A percentile compares a stretch with the other conserved stretches of the same genome.
These are phyloP conservation scores for Panthera leo DNA, from an alignment of 2,113 vertebrate species.

Conservation along the genomic window DNA sequence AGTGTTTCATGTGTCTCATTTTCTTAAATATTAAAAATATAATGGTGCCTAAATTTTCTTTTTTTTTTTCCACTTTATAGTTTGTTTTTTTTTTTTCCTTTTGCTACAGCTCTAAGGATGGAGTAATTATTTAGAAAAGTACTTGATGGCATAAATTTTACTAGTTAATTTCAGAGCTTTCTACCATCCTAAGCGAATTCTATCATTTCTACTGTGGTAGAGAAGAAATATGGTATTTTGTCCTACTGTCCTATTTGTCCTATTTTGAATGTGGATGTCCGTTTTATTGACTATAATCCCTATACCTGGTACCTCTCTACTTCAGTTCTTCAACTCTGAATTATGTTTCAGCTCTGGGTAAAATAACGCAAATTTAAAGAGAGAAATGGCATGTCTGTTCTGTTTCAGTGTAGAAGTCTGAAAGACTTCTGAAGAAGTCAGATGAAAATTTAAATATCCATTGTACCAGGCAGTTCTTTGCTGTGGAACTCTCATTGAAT, in stretches of 20 bases:
- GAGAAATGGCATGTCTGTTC: background rate
- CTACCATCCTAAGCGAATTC: background rate
- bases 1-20: background rate
- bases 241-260: background rate
- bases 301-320: background rate
- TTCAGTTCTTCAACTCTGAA: conserved; percentile 12
- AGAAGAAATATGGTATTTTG: background rate
- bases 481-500: background rate
- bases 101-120: background rate
- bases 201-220: background rate
- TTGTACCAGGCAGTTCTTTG: background rate
- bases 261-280: background rate
- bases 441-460: conserved; percentile 8
- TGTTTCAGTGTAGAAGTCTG: background rate
- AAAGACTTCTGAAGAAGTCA: background rate
- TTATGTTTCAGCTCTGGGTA: conserved; percentile 27
- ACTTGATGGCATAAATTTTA: background rate
- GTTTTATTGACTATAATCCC: conserved; percentile 8
- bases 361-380: background rate
- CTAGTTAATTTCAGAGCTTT: conserved; percentile 24
- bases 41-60: conserved; percentile 13
- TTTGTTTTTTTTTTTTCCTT: background rate
- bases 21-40: conserved; percentile 39
- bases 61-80: background rate
- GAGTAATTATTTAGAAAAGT: background rate